Evolutionary conservation across 2,113 vertebrate species (phyloP), one percentile per base, ranked within the genome.

Genomic region (Pseudopodoces humilis): DNA sequence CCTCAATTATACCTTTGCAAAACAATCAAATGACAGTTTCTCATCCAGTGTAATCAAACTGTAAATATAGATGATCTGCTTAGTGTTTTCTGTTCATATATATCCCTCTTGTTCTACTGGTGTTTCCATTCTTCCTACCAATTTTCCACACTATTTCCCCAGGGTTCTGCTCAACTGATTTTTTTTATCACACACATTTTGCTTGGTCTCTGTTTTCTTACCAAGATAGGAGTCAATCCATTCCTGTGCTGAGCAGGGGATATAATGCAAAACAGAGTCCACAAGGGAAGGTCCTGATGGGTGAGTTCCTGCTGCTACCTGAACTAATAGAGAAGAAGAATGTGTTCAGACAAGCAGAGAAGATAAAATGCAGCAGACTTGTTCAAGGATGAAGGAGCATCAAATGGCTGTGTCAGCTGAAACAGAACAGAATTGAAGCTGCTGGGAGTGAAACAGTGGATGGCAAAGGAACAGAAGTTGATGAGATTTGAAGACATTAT

Each of bases 301-400:
- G 60, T 62, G 58, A 94, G 53, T 88, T 86, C 81, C 58, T 87
- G 15, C 58, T 92, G n/a, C 49, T 85, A 58, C 78, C 84, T 76
- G 77, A 91, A 92, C 67, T 85, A 95, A 90, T 72, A 80, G 77
- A 94, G 65, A 91, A 95, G 63, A 92, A 91, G 80, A 92, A 88
- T 79, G 27, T 87, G 67, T 69, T 94, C 82, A 94, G 87, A 80
- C 67, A 95, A 90, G 79, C 83, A 92, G 63, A 87, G 78, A 87
- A 89, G 81, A 89, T 44, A 95, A 96, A 97, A 72, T 74, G 39
- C 21, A 55, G 46, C 30, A 91, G 82, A 88, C 83, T 85, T 94
- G 35, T 77, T 94, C 95, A 88, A 93, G 91, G 81, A 79, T 90
- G 89, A 95, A 88, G 81, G 80, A 87, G 50, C 55, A 90, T 30